These are phyloP conservation scores for Petrolisthes cinctipes DNA, from an alignment of 2,888 invertebrate genomes.

Conservation along the genomic window DNA sequence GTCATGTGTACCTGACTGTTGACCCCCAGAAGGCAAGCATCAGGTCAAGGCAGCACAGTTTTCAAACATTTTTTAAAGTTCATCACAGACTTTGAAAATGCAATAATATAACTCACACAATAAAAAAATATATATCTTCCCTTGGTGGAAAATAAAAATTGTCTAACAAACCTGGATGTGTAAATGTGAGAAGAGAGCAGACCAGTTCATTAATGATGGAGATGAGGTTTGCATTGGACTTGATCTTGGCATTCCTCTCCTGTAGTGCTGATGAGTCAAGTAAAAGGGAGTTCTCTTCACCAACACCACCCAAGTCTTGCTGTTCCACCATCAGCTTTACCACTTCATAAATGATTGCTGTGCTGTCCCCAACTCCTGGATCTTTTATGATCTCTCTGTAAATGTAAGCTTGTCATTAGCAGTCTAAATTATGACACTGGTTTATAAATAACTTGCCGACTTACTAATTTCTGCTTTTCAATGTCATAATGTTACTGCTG, in stretches of 20 bases:
- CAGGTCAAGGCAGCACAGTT: too few relatives aligned
- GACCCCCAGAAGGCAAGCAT: too few relatives aligned
- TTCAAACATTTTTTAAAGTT: too few relatives aligned
- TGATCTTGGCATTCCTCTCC: constrained; percentile 25
- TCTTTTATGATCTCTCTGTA: constrained; percentile 40
- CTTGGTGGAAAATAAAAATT: neutral
- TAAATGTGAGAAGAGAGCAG: constrained; percentile 20
- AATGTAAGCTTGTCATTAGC: neutral
- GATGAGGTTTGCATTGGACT: constrained; percentile 40
- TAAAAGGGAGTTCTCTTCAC: neutral
- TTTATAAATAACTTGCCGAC: too few relatives aligned
- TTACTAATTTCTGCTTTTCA: too few relatives aligned
- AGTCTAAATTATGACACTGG: too few relatives aligned
- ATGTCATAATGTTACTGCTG: too few relatives aligned
- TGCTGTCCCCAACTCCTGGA: constrained; percentile 19
- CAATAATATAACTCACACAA: too few relatives aligned
- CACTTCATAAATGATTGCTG: constrained; percentile 30
- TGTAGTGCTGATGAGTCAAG: constrained; percentile 23
- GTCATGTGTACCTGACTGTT: too few relatives aligned
- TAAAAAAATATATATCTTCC: too few relatives aligned
- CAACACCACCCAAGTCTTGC: neutral
- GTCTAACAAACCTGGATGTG: constrained; percentile 44
- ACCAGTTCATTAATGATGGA: constrained; percentile 40
- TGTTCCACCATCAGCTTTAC: constrained; percentile 39
- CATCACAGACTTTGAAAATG: too few relatives aligned